Percentiles rank a stretch among this genome's conserved stretches.
Evolutionary conservation across 2,797 vertebrate genomes (phyloP).

Genomic region (Ctenopoma multispine): DNA sequence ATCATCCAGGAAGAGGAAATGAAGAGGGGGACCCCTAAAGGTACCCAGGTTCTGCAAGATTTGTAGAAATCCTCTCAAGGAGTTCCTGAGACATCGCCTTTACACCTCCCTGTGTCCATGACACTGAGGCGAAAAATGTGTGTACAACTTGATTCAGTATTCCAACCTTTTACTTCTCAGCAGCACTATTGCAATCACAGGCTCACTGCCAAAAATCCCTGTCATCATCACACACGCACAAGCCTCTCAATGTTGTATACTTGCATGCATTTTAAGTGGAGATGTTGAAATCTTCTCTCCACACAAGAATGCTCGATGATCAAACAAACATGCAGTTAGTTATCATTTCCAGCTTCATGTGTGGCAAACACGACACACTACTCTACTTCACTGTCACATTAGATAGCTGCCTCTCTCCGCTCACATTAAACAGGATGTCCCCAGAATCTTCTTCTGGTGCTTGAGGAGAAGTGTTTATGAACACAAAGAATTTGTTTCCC

Average conservation of each 20-base stretch:
- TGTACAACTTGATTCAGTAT: constrained; percentile 35
- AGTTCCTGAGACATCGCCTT: neutral
- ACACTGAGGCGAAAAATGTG: constrained; percentile 40
- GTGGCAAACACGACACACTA: neutral
- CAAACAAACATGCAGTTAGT: constrained; percentile 55
- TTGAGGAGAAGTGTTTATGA: constrained; percentile 35
- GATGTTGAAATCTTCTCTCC: constrained; percentile 16
- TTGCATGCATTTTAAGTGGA: constrained; percentile 48
- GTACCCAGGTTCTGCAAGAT: no score
- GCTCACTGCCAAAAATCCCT: neutral
- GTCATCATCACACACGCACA: neutral
- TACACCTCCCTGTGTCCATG: neutral
- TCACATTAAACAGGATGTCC: neutral
- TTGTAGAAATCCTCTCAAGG: no score
- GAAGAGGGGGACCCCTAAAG: no score
- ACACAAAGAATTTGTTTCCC: constrained; percentile 35
- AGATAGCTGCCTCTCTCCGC: constrained; percentile 17
- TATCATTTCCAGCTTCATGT: constrained; percentile 27
- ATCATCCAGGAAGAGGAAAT: no score
- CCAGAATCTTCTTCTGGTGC: constrained; percentile 3
- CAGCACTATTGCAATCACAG: constrained; percentile 21
- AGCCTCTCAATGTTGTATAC: neutral
- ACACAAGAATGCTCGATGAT: constrained; percentile 19
- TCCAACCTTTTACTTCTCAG: constrained; percentile 46
- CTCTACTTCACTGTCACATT: constrained; percentile 1